Evolutionary conservation across 2,888 invertebrate species (phyloP).

Genomic region (Monoplex corrugatus): DNA sequence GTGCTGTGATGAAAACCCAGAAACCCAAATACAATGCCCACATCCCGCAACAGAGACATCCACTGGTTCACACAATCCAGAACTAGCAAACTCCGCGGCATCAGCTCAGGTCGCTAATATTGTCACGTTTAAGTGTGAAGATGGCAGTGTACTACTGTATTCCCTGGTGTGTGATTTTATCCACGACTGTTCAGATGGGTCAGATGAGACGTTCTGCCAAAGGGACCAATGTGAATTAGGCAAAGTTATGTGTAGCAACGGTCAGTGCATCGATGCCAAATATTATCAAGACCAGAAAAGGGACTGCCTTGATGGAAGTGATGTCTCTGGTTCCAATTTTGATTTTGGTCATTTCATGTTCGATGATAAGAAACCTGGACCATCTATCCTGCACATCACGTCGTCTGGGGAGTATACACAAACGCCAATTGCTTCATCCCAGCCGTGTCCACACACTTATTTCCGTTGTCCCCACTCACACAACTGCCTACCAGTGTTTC

Average conservation of each 20-base stretch:
- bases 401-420: not conserved
- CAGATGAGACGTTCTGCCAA: constrained; percentile 2
- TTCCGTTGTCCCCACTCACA: constrained; percentile 8
- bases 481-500: constrained; percentile 40
- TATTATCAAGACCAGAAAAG: not conserved
- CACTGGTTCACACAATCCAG: not conserved
- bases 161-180: constrained; percentile 29
- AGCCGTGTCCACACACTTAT: constrained; percentile 31
- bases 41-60: not conserved
- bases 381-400: not conserved
- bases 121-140: not conserved
- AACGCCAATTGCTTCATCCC: not conserved
- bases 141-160: not conserved
- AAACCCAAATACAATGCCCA: no score
- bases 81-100: not conserved
- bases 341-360: not conserved
- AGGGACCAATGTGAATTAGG: not conserved
- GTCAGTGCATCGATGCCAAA: not conserved
- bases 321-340: not conserved
- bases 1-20: not conserved
- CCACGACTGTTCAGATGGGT: constrained; percentile 4
- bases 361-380: no score
- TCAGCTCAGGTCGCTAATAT: not conserved
- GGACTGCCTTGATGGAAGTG: constrained; percentile 31
- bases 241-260: not conserved